Evolutionary conservation across 2,113 vertebrate genomes (phyloP), one percentile per base, ranked within the genome.

Genomic region (Paramisgurnus dabryanus): DNA sequence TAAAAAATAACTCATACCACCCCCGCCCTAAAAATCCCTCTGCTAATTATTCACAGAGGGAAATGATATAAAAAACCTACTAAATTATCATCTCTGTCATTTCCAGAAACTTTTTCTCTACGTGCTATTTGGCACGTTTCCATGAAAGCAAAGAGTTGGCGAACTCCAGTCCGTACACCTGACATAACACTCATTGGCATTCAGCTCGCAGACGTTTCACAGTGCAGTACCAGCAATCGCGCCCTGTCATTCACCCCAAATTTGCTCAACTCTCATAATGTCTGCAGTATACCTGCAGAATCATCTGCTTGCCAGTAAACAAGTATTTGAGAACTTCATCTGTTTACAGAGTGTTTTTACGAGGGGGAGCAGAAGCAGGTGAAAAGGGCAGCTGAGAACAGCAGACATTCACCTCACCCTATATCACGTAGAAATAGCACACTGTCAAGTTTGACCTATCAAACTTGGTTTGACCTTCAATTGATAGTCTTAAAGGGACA

Each of bases 151-250:
- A 67, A 83, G 78, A 82, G 87, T 86, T 93, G 91, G 88, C 87
- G 81, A 85, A 79, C n/a, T 79, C 55, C 76, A 49, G 86, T 84
- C 83, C 82, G 85, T 86, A 85, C 95, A 96, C 94, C 94, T 96
- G 95, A 92, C 90, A 92, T 92, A 95, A 96, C 91, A 95, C 80
- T 67, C 75, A 77, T 77, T 85, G 87, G 88, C 88, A 92, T 69
- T 76, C 81, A 78, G 85, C 86, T 88, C 88, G 90, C 87, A 86
- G 91, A 77, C 53, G 72, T 87, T 90, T 90, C 91, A 90, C 90
- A 86, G 82, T 81, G 86, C 86, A 85, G 90, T 86, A 89, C 55
- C 84, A 91, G 89, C 68, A 87, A 89, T 80, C 79, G 64, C 72
- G 70, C 68, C 77, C 85, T 91, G 91, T 89, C 91, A 43, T 13